Evolutionary conservation across 92 coral and sea anemone species (phyloP), one percentile per base, ranked within the genome.

Genomic region (Blastomussa wellsi): DNA sequence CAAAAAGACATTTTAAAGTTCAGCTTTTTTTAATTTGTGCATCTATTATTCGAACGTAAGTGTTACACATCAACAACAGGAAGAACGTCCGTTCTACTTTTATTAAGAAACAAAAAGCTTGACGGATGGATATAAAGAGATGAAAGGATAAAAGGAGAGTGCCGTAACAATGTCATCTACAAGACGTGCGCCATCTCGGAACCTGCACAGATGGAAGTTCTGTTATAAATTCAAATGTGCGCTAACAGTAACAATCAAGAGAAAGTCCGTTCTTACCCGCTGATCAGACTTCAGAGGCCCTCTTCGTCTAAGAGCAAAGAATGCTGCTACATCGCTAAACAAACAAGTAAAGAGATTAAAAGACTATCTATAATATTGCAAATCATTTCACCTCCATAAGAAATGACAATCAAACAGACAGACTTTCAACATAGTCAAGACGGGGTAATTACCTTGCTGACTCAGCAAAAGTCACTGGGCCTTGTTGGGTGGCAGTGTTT

Each of bases 281-380:
- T 86, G 74, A 13, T 94, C 98, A 59, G 89, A 71, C 38, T 89
- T 92, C n/a, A 86, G 65, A 37, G 92, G 89, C 2, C 97, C 97
- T 90, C 93, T 93, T 86, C 98, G 88, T 79, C 94, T 90, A 38
- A 92, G 92, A 53, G 90, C 52, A 80, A 96, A 96, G 79, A 92
- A 96, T 24, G 84, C 84, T 38, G 99, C 93, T 31, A 96, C 87
- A 84, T 96, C 99, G 73, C 99, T 96, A 66, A 67, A 82, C 76
- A 67, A 47, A 5, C 44, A 52, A 36, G 1, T 10, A 24, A 8
- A 74, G 29, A 2, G n/a, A 26, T 24, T 29, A 32, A 33, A 55
- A 26, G 26, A 69, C 38, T 36, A 35, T 66, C n/a, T n/a, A n/a
- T n/a, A n/a, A n/a, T 1, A 67, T 4, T 13, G 39, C 19, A 17